Base-by-base conservation (phyloP, 2,113 vertebrate genomes). In the Aegotheles bennettii region DNA sequence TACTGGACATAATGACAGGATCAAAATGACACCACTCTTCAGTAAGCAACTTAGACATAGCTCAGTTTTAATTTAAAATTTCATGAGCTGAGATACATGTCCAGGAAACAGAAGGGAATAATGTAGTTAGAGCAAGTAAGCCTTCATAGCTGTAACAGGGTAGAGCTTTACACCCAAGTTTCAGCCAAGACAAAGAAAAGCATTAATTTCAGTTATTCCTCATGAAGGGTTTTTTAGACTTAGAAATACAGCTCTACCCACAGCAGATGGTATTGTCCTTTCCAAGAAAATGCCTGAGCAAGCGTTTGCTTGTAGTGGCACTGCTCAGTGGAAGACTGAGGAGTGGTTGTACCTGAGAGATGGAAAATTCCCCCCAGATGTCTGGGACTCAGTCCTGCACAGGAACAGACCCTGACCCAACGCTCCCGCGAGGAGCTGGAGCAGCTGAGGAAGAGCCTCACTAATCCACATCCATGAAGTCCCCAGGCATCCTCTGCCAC, bases 121-220 rank as follows among this genome's bases (percentile, higher is more conserved):
- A 89, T 26, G 16, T 7, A 84, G 23, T 19, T 54, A 67, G 33
- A 78, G 63, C 31, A n/a, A 61, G 57, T 47, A 38, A 90, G 79
- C 35, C 63, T 79, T 69, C 1, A 1, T 4, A 64, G 25, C 29
- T 78, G 16, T 38, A 84, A 61, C 0, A 0, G 40, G 31, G 45
- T 45, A 17, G 80, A 80, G 33, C 53, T 85, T 61, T 43, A 31
- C 25, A 48, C 43, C n/a, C 80, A 33, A 59, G 53, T n/a, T 79
- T 45, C 57, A 85, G 88, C 48, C 61, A 43, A 29, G 59, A 61
- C 50, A 86, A 76, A 38, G 69, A 21, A 24, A 48, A 90, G 31
- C 8, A 3, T 19, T 40, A 1, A 15, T 54, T 84, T 63, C 69
- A 68, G 33, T 89, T 74, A 33, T 26, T 82, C 19, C 50, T 86